These are phyloP conservation scores for Florisuga fusca DNA, from an alignment of 2,797 vertebrate species.

Conservation along the genomic window DNA sequence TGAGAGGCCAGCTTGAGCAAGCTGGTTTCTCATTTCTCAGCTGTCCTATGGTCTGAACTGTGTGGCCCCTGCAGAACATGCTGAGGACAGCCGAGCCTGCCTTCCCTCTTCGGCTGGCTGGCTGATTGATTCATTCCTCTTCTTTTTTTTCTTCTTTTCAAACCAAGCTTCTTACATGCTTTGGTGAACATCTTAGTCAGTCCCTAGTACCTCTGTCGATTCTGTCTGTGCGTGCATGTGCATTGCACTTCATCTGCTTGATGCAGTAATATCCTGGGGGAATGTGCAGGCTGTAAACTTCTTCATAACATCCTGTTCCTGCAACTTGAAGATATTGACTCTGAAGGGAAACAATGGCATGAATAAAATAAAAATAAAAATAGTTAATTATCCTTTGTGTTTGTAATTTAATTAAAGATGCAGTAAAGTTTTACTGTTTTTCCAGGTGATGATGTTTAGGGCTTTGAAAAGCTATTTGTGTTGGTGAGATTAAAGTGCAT, in stretches of 20 bases:
- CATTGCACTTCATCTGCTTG: constrained; percentile 29
- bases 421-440: constrained; percentile 88
- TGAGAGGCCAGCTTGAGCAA: background rate
- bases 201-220: background rate
- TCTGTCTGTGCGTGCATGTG: background rate
- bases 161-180: constrained; percentile 24
- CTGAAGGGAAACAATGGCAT: constrained; percentile 82
- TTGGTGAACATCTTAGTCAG: constrained; percentile 22
- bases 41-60: background rate
- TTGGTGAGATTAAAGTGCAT: constrained; percentile 86
- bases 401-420: constrained; percentile 91
- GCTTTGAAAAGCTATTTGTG: constrained; percentile 87
- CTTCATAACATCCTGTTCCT: constrained; percentile 74
- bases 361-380: constrained; percentile 88
- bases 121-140: constrained; percentile 55
- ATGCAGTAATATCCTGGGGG: constrained; percentile 55
- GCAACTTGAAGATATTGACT: constrained; percentile 84
- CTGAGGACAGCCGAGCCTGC: background rate
- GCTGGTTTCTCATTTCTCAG: constrained; percentile 31
- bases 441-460: constrained; percentile 86
- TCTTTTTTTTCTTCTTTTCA: background rate
- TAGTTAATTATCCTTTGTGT: constrained; percentile 90
- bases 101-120: constrained; percentile 27
- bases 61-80: background rate
- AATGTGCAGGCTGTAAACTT: constrained; percentile 77